Evolutionary conservation across 2,113 vertebrate genomes (phyloP), one percentile per base, ranked within the genome.

Genomic region (Chloropsis cyanopogon): DNA sequence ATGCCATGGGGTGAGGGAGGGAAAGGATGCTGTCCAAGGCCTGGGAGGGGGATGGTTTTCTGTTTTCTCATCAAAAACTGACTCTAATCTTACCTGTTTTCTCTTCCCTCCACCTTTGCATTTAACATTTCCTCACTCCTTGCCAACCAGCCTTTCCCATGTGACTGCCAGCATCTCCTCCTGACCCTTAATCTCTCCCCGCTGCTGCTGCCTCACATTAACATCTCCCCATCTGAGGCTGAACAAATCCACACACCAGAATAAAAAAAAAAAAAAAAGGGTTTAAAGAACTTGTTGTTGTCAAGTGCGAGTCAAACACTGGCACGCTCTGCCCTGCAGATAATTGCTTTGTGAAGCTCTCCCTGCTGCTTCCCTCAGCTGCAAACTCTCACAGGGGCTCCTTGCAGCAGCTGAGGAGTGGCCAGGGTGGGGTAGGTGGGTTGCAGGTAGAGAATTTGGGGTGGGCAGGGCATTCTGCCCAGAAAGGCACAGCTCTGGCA

Each of bases 131-230:
- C 83, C 75, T 57, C 64, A 14, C 46, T 29, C 65, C 83, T 56
- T 56, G 83, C 73, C 87, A 82, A 61, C 8, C 41, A 69, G 41
- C 78, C 75, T 68, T 71, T 88, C 71, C 65, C 7, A 3, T 37
- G 6, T 53, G 57, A 64, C 75, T 71, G 54, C 82, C 64, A 50
- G 69, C 68, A 64, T 78, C 83, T 77, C 73, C 70, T 69, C 89
- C 65, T 92, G 94, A 78, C 82, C 79, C 87, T 86, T 90, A 68
- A 88, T 80, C 71, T 41, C 75, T 37, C 37, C 82, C 69, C 9
- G 52, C 86, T 88, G 72, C 86, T 88, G 82, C 87, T 84, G 88
- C 85, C 69, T 93, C 68, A 47, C 76, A 70, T 95, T 88, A 90
- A 57, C 92, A 78, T 93, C 85, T 94, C 80, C 39, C 70, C 82